Conservation (phyloP, 2,888 invertebrate genomes). For the Agriopis leucophaearia region DNA sequence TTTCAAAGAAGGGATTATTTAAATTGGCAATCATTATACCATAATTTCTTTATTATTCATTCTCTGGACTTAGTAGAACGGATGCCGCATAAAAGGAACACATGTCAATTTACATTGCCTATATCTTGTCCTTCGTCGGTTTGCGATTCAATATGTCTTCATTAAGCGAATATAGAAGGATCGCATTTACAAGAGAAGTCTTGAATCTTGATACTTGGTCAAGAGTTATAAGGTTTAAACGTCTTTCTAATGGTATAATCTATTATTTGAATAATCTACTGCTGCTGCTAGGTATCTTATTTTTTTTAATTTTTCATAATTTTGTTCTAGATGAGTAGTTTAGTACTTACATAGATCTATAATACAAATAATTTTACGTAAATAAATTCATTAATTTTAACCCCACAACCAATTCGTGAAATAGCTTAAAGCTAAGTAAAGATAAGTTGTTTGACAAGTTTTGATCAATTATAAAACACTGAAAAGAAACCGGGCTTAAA, state of each 20-base stretch:
- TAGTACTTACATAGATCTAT: too few relatives aligned
- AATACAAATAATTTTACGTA: too few relatives aligned
- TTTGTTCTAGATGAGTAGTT: too few relatives aligned
- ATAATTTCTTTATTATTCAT: conserved; percentile 26
- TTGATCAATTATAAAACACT: too few relatives aligned
- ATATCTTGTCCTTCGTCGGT: conserved; percentile 80
- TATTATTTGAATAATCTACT: too few relatives aligned
- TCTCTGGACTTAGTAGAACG: conserved; percentile 45
- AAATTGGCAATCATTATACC: conserved; percentile 16
- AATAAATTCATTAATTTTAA: too few relatives aligned
- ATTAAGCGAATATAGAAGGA: conserved; percentile 83
- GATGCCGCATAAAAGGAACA: conserved; percentile 74
- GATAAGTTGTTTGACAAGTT: too few relatives aligned
- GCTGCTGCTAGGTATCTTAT: too few relatives aligned
- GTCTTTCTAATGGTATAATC: background rate
- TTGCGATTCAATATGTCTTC: conserved; percentile 86
- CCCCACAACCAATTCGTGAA: too few relatives aligned
- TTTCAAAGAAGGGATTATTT: background rate
- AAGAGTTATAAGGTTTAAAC: conserved; percentile 69
- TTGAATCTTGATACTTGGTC: conserved; percentile 80
- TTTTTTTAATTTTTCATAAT: too few relatives aligned
- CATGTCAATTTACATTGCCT: conserved; percentile 83
- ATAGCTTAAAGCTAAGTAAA: too few relatives aligned
- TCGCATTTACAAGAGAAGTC: conserved; percentile 79
- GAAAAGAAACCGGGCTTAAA: too few relatives aligned